A percentile compares a stretch with the other conserved stretches of the same genome.
Evolutionary conservation across 2,888 invertebrate species (phyloP).

Genomic region (Clusia tigrina): DNA sequence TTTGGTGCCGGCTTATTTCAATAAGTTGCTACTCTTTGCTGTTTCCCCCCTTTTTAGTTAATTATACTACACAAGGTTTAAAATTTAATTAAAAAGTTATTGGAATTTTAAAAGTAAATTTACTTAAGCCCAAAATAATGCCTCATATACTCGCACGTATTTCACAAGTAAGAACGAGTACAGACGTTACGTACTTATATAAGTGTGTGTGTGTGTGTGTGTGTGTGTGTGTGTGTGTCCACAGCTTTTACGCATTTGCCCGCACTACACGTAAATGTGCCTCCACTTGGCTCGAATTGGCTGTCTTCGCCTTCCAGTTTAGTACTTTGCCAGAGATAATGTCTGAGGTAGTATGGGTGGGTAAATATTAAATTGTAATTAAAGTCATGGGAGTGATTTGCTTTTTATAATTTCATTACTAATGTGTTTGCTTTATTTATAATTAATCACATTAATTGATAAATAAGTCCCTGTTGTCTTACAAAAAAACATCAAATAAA

Average conservation of each 20-base stretch:
- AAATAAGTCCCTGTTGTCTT: no score
- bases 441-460: conserved; percentile 51
- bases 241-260: no score
- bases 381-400: conserved; percentile 56
- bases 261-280: no score
- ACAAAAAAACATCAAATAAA: no score
- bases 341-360: conserved; percentile 36
- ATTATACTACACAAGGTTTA: conserved; percentile 47
- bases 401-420: conserved; percentile 27
- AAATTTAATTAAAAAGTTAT: conserved; percentile 49
- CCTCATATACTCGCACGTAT: not conserved
- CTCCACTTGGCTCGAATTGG: no score
- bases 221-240: not conserved
- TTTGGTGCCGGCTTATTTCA: not conserved
- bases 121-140: conserved; percentile 38
- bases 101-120: conserved; percentile 46
- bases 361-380: conserved; percentile 57
- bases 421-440: conserved; percentile 46
- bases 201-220: not conserved
- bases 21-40: not conserved
- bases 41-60: conserved; percentile 16
- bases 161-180: not conserved
- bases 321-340: no score
- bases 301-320: no score
- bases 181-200: not conserved